Evolutionary conservation across 2,888 invertebrate genomes (phyloP), one percentile per base, ranked within the genome.

Genomic region (Xestoiulus laeticollis): DNA sequence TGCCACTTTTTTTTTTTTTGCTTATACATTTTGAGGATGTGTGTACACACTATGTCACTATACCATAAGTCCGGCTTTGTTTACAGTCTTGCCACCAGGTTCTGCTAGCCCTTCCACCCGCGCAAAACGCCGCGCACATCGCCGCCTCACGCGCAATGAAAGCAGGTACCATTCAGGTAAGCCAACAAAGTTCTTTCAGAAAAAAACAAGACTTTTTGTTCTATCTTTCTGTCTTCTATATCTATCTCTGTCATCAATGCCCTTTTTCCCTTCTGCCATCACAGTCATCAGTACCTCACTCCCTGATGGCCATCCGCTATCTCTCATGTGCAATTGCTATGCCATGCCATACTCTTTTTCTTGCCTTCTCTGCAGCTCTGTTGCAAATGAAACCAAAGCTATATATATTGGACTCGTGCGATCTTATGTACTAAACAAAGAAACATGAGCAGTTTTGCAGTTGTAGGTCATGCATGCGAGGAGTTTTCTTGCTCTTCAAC

Each of bases 131-230:
- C 94, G 96, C 92, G 96, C 96, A 92, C 97, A 97, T 93, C 94
- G 97, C 90, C 94, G 97, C 91, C 95, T 98, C 91, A 98, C 98
- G 90, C 94, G 97, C 92, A 97, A 98, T 94, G 98, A 98, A 94
- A 97, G 96, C 93, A 95, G 98, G 91, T 98, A 97, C 93, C 98
- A 98, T 93, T 98, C 98, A 93, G 98, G 98, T 98, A 94, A 94
- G 95, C 1, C 6, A 33, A 33, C 38, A 33, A n/a, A 30, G 14
- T 19, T 32, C 30, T 30, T 83, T 33, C 22, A 2, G n/a, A 19
- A 16, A 19, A 32, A 30, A 22, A 1, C 3, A 85, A 43, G 5
- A 85, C n/a, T 44, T 85, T 85, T 38, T 44, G 14, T 32, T 85
- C 44, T 44, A 0, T 43, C 8, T 22, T 43, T 33, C 32, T 4